Conservation (phyloP, 2,888 invertebrate species). For the Cheilosia grossa region DNA sequence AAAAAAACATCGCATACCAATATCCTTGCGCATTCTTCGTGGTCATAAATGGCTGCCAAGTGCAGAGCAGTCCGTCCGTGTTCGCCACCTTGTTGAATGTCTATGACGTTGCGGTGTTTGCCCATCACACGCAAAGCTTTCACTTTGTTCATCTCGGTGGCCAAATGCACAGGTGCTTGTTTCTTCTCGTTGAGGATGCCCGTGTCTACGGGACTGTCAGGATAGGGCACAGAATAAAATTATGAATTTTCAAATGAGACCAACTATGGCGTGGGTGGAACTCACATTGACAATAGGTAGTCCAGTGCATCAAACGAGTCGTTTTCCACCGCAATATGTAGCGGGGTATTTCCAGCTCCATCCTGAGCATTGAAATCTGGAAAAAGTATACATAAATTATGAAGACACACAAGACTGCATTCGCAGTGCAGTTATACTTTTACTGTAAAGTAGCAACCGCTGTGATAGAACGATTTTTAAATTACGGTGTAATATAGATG, state of each 20-base stretch:
- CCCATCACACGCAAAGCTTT: conserved; percentile 88
- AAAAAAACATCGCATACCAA: conserved; percentile 85
- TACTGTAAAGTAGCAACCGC: too few species aligned
- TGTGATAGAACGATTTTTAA: too few species aligned
- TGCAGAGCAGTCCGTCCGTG: conserved; percentile 93
- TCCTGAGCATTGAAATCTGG: conserved; percentile 89
- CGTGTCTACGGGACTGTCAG: conserved; percentile 87
- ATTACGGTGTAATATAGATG: too few species aligned
- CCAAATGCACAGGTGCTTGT: conserved; percentile 91
- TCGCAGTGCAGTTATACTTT: too few species aligned
- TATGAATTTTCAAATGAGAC: conserved; percentile 9
- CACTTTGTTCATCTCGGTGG: conserved; percentile 90
- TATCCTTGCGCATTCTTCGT: conserved; percentile 91
- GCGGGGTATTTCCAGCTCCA: conserved; percentile 90
- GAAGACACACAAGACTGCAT: too few species aligned
- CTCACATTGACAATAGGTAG: conserved; percentile 89
- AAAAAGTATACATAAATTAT: conserved; percentile 66
- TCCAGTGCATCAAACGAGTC: conserved; percentile 89
- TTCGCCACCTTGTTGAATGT: conserved; percentile 89
- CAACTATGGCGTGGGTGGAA: conserved; percentile 64
- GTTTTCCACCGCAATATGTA: conserved; percentile 91
- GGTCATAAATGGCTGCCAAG: conserved; percentile 92
- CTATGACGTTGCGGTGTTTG: conserved; percentile 87
- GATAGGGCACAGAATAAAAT: not conserved
- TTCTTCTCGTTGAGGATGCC: conserved; percentile 89